phyloP scores from a whole-genome alignment of 2,113 vertebrate genomes.

The Delphinus delphis region DNA sequence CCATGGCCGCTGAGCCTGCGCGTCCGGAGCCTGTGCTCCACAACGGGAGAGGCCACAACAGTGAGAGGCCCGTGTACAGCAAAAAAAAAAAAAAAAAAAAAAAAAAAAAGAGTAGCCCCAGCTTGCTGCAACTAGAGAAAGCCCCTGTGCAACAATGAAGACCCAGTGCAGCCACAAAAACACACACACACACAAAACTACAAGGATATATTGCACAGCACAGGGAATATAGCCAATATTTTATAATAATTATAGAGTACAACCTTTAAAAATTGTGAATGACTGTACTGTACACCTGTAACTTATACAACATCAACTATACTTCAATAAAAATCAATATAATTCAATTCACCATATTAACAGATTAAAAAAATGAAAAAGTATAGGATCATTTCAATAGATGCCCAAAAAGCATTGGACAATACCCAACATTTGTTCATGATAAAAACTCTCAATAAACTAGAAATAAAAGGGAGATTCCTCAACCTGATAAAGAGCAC shows the following conservation, averaged over 20 bases:
- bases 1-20: no score
- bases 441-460: neutral
- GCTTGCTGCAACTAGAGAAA: no score
- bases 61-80: no score
- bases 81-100: no score
- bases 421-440: neutral
- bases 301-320: neutral
- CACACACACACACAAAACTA: neutral
- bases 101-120: no score
- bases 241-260: neutral
- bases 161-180: no score
- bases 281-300: neutral
- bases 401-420: neutral
- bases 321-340: neutral
- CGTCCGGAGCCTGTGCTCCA: no score
- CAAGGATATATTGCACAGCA: neutral
- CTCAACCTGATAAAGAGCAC: neutral
- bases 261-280: neutral
- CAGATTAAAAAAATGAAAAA: neutral
- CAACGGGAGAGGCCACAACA: no score
- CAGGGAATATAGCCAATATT: neutral
- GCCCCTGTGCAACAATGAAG: no score
- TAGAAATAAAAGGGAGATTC: neutral
- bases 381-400: neutral
- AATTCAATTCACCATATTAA: neutral